Base-by-base conservation (phyloP, 2,797 vertebrate species). In the Luscinia megarhynchos region DNA sequence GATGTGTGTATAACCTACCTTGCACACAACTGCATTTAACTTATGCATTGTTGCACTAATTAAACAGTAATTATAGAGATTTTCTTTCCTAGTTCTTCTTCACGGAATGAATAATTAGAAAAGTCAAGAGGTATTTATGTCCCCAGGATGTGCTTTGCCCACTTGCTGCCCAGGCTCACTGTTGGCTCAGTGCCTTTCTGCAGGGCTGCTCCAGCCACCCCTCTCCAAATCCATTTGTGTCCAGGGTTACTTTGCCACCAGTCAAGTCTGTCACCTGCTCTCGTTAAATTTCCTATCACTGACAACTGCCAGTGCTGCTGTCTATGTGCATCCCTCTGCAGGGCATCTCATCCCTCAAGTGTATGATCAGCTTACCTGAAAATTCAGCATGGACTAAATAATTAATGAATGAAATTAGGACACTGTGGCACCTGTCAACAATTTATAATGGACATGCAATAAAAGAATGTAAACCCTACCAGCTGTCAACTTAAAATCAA, bases 261-360 rank as follows among this genome's bases (percentile, higher is more conserved):
- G 12, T 34, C 34, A 34, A 34, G 34, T 34, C 34, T n/a, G 34
- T 34, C 34, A 34, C 34, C 43, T 50, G 57, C 21, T 61, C 43
- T 10, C 32, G 23, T 38, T 40, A 45, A 27, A 36, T 50, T 62
- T 57, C 54, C 15, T 24, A 32, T 14, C 59, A n/a, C 15, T 77
- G 61, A 12, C 1, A 0, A 34, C 1, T 67, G 36, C n/a, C 54
- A 36, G 1, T 22, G 61, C 16, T 62, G 48, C 54, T 24, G 8
- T 51, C n/a, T 50, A 36, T 19, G 51, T 32, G 18, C 24, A 14
- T 8, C 8, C 38, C 67, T 53, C 45, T 46, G 50, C 61, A 51
- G 45, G 43, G 15, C 30, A 54, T 78, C 43, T 50, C 41, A n/a
- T 45, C 29, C 43, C 50, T 58, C 6, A 11, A 13, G 16, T 61